Base-by-base conservation (phyloP, 2,888 invertebrate species). In the Autographa gamma region DNA sequence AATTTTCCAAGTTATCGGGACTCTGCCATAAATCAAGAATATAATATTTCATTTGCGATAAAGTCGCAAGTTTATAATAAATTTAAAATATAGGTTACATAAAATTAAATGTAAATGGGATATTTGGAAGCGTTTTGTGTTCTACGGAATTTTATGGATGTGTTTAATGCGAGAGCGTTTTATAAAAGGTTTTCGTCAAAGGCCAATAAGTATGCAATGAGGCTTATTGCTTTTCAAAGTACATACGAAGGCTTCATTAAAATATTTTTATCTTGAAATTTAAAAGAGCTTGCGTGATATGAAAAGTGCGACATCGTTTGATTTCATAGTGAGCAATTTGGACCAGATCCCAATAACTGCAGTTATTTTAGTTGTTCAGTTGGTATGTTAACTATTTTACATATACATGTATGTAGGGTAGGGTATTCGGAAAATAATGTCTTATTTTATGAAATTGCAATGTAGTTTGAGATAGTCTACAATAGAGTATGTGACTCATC, bases 21-120 rank as follows among this genome's bases (percentile, higher is more conserved):
- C 14, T 16, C 31, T 16, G 38, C 34, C 58, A 63, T 68, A 59
- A 63, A 69, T 63, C 58, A 69, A 63, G 32, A 60, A 60, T 58
- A 67, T 60, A 48, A 60, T 64, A 67, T 67, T 67, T 62, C 67
- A 62, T 61, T 61, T 61, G 56, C 14, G 25, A 62, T 67, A 38
- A 61, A 38, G 52, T 61, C 66, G n/a, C 16, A 60, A 61, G 56
- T 56, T 67, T 56, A 66, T 58, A 66, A 48, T 54, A 14, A 63
- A 63, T 19, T 34, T 25, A 34, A 63, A 63, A 54, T 54, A 25
- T 19, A 7, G 32, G 34, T 63, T 11, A 9, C 32, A 3, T 63
- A 14, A 4, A 41, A 43, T 16, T 31, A 31, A 25, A 25, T 31
- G 14, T n/a, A 14, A 25, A 61, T 25, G n/a, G 19, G 25, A 54